Evolutionary conservation across 2,888 invertebrate species (phyloP).

Genomic region (Eilema sororculum): DNA sequence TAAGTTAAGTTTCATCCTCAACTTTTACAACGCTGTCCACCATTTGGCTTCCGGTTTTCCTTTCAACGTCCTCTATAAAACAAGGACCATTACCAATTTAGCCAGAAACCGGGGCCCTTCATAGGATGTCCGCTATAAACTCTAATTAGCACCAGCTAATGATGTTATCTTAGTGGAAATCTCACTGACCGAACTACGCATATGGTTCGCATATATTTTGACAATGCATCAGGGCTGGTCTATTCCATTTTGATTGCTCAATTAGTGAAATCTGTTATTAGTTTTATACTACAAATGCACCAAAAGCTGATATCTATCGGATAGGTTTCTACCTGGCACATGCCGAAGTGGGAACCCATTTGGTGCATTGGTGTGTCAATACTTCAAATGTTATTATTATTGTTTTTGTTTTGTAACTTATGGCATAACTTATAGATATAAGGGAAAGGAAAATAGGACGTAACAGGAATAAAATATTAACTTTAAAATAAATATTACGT

Average conservation of each 20-base stretch:
- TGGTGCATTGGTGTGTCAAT: too few species aligned
- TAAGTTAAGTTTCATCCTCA: background rate
- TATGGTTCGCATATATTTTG: constrained; percentile 22
- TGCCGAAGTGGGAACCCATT: too few species aligned
- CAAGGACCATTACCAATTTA: constrained; percentile 21
- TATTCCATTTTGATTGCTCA: background rate
- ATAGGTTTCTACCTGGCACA: too few species aligned
- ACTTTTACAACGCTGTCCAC: background rate
- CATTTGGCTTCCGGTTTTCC: background rate
- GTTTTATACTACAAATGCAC: too few species aligned
- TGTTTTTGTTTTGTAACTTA: too few species aligned
- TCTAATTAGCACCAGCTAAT: constrained; percentile 39
- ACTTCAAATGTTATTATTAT: too few species aligned
- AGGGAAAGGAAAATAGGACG: too few species aligned
- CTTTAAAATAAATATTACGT: too few species aligned
- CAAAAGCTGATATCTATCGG: too few species aligned
- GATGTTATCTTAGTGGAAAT: constrained; percentile 43
- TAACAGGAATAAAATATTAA: too few species aligned
- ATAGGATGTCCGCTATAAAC: constrained; percentile 23
- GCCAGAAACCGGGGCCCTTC: constrained; percentile 25
- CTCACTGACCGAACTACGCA: constrained; percentile 43
- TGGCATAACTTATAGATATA: too few species aligned
- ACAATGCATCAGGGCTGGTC: constrained; percentile 14
- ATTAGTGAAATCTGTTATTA: background rate
- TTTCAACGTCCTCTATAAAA: constrained; percentile 2